Conservation (phyloP, 2,797 vertebrate species). For the Columba guinea region DNA sequence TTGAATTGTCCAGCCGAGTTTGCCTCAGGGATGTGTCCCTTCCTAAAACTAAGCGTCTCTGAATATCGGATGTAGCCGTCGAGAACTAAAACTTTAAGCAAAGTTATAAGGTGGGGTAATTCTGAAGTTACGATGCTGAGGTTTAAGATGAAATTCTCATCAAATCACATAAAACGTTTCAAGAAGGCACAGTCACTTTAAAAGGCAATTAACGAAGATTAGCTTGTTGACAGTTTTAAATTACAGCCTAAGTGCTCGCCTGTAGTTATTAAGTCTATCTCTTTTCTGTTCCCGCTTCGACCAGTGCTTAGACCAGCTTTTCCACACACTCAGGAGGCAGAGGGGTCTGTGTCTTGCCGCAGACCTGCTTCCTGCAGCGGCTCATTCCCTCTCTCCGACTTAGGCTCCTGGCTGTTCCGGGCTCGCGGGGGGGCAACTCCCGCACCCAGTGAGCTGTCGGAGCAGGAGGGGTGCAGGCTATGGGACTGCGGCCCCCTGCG, state of each 20-base stretch:
- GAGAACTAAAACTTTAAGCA: not conserved
- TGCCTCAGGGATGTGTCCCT: not conserved
- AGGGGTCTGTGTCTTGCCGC: not conserved
- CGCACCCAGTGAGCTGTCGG: not conserved
- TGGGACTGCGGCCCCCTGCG: not conserved
- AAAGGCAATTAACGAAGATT: constrained; percentile 79
- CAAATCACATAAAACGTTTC: constrained; percentile 59
- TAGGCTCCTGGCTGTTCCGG: not conserved
- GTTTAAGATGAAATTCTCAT: constrained; percentile 65
- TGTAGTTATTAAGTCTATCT: constrained; percentile 66
- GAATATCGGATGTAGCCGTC: not conserved
- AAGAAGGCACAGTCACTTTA: constrained; percentile 73
- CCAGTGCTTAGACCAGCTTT: not conserved
- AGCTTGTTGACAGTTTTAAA: constrained; percentile 82
- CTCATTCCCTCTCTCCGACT: not conserved
- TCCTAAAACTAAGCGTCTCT: not conserved
- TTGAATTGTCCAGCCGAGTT: not conserved
- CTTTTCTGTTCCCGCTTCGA: constrained; percentile 20
- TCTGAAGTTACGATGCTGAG: constrained; percentile 23
- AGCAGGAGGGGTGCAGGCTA: not conserved
- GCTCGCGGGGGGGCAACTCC: too few species aligned
- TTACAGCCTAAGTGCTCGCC: constrained; percentile 68
- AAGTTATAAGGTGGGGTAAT: constrained; percentile 10
- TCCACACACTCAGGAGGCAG: not conserved
- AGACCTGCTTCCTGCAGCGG: not conserved